Evolutionary conservation across 2,888 invertebrate species (phyloP).

Genomic region (Diarsia brunnea): DNA sequence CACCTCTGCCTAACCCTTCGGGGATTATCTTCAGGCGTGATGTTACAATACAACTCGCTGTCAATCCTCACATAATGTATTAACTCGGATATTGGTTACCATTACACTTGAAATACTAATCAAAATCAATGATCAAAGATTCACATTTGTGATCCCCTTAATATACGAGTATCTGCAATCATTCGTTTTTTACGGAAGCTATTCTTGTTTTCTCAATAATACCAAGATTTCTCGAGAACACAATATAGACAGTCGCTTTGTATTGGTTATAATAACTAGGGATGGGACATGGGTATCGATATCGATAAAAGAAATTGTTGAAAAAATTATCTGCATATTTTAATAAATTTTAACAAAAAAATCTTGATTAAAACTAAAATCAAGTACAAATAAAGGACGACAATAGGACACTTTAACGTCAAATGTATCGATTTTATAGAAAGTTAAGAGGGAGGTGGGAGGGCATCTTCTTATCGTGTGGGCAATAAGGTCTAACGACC

Average conservation of each 20-base stretch:
- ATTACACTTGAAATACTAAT: conserved; percentile 12
- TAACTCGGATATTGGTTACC: neutral
- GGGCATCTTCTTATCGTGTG: too few species aligned
- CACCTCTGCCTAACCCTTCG: too few species aligned
- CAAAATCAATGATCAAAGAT: neutral
- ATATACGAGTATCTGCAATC: conserved; percentile 29
- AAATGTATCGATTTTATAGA: too few species aligned
- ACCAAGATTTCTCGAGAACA: conserved; percentile 62
- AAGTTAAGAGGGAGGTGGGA: too few species aligned
- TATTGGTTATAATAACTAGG: conserved; percentile 69
- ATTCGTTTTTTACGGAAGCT: conserved; percentile 46
- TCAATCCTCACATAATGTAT: too few species aligned
- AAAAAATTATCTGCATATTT: too few species aligned
- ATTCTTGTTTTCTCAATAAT: conserved; percentile 63
- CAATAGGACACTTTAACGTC: too few species aligned
- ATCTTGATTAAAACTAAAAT: too few species aligned
- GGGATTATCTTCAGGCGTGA: too few species aligned
- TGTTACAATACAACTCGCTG: neutral
- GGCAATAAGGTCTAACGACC: too few species aligned
- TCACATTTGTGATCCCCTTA: conserved; percentile 19
- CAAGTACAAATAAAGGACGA: too few species aligned
- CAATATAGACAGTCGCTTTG: conserved; percentile 66
- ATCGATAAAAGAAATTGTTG: conserved; percentile 24
- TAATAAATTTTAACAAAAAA: too few species aligned
- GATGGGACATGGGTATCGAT: conserved; percentile 20